A percentile compares a stretch with the other conserved stretches of the same genome.
Conservation (phyloP, 2,797 vertebrate genomes). For the Molossus alvarezi region DNA sequence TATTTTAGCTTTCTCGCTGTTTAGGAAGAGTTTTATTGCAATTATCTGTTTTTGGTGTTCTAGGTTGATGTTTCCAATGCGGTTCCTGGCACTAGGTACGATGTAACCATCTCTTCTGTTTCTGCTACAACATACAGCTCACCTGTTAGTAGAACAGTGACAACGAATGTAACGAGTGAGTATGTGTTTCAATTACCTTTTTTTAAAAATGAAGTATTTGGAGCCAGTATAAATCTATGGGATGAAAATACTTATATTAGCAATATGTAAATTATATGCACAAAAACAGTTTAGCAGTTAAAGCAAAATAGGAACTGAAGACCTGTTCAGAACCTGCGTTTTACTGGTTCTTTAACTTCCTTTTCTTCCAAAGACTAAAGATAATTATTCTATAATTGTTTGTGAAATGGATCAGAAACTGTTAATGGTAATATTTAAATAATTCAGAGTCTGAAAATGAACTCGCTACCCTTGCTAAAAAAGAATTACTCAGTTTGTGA, state of each 20-base stretch:
- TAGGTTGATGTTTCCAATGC: constrained; percentile 93
- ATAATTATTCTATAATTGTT: constrained; percentile 21
- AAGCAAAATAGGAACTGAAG: constrained; percentile 59
- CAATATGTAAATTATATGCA: neutral
- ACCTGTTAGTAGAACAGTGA: constrained; percentile 94
- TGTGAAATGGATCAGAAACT: constrained; percentile 37
- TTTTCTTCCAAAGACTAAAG: constrained; percentile 58
- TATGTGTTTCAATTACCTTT: constrained; percentile 75
- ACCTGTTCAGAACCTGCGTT: constrained; percentile 34
- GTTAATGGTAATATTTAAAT: constrained; percentile 52
- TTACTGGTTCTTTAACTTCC: constrained; percentile 3
- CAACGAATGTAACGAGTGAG: constrained; percentile 94
- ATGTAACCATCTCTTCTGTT: constrained; percentile 92
- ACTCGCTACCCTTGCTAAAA: neutral
- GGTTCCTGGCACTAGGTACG: constrained; percentile 92
- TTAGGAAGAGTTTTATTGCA: constrained; percentile 60
- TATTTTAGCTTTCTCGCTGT: constrained; percentile 52
- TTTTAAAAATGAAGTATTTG: neutral
- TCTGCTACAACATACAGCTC: constrained; percentile 94
- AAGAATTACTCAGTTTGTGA: neutral
- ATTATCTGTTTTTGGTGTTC: constrained; percentile 77
- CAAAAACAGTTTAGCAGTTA: constrained; percentile 37
- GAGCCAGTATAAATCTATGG: neutral
- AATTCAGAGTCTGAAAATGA: constrained; percentile 50
- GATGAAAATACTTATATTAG: neutral